Base-by-base conservation (phyloP, 2,113 vertebrate species). In the Corythornis vintsioides region DNA sequence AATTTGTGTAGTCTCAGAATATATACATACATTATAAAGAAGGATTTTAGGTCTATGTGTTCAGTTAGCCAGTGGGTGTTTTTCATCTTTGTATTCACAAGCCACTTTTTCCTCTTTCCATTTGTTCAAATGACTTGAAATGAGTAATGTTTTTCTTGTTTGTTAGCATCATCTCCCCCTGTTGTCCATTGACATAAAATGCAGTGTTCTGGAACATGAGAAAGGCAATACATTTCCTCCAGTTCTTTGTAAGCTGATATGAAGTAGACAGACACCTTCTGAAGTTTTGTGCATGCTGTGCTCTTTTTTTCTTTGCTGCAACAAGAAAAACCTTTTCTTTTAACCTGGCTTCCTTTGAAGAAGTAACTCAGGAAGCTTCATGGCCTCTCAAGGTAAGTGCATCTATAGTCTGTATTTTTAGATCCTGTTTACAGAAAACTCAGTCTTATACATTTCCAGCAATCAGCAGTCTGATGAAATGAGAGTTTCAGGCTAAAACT, bases 381-480 rank as follows among this genome's bases (percentile, higher is more conserved):
- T 98, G 98, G 97, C 97, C 92, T 98, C 96, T 93, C 96, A 97
- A 98, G 98, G 98, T 98, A 98, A 98, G 97, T 90, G 76, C 82
- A 95, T 92, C 90, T 91, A 50, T 67, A 95, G 84, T 53, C 93
- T 92, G 42, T 91, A 91, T 95, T 94, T 96, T 96, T 91, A 75
- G 74, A 83, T 86, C 40, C 50, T 84, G 80, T 91, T 89, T 91
- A 91, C 75, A 93, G 84, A 95, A 92, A 92, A 81, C 56, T 52
- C 19, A 56, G 81, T 47, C 69, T 55, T 52, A 24, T 86, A 74
- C 13, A 0, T 78, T 83, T 86, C 77, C 77, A 97, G 89, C 57
- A 93, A 69, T 94, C 82, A 93, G 88, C 77, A 91, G 83, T 69
- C 56, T 86, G 72, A 86, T 92, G 77, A 92, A 96, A 96, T 64